Percentiles rank a stretch among this genome's conserved stretches.
Evolutionary conservation across 1,140 invertebrate species (phyloP).

Genomic region (Augochlora pura): DNA sequence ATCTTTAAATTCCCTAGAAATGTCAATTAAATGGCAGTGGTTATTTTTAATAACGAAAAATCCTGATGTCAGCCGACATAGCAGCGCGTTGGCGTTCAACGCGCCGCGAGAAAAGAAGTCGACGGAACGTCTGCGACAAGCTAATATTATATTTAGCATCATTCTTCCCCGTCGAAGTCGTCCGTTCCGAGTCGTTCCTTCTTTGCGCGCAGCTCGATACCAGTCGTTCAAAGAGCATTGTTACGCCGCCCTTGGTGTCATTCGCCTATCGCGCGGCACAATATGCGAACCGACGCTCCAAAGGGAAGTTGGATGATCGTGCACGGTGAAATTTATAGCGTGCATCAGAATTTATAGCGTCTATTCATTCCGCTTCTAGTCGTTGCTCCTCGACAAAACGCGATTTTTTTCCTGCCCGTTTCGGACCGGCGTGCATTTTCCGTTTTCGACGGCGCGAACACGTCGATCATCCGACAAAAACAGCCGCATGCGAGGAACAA

Average conservation of each 20-base stretch:
- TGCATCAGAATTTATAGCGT: slow-evolving; percentile 23
- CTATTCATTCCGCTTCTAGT: slow-evolving; percentile 7
- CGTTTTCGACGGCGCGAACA: neutral
- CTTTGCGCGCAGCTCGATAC: slow-evolving; percentile 15
- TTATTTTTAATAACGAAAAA: too few relatives aligned
- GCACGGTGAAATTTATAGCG: slow-evolving; percentile 15
- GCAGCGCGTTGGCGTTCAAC: too few relatives aligned
- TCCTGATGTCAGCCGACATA: too few relatives aligned
- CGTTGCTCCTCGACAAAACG: neutral
- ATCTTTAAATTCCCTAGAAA: too few relatives aligned
- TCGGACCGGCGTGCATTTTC: slow-evolving; percentile 2
- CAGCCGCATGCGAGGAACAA: too few relatives aligned
- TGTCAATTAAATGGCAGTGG: too few relatives aligned
- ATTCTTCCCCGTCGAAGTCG: neutral
- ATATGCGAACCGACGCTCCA: neutral
- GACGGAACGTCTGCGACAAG: too few relatives aligned
- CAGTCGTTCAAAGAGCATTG: slow-evolving; percentile 39
- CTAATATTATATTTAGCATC: neutral
- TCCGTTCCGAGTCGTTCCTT: neutral
- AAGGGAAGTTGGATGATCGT: slow-evolving; percentile 8
- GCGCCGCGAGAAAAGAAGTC: too few relatives aligned
- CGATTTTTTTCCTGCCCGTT: neutral
- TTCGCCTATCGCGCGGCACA: slow-evolving; percentile 25
- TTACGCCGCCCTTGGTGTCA: slow-evolving; percentile 37
- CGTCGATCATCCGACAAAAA: slow-evolving; percentile 25